Conservation (phyloP, 2,113 vertebrate genomes). For the Silurus glanis region DNA sequence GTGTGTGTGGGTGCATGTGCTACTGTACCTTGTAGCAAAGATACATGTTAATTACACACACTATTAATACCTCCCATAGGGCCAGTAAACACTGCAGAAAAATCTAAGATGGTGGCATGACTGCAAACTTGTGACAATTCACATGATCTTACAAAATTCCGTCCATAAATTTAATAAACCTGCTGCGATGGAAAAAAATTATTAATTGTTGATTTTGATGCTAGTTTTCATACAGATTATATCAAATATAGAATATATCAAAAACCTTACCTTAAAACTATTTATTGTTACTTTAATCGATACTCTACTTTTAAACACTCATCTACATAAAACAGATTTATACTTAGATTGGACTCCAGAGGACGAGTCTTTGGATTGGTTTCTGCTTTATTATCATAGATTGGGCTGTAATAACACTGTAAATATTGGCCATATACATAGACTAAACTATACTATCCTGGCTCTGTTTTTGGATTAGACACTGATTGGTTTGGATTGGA, state of each 20-base stretch:
- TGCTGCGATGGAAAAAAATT: background rate
- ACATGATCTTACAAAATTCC: background rate
- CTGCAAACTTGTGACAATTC: background rate
- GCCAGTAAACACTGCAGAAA: conserved; percentile 66
- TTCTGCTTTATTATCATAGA: background rate
- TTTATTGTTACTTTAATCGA: no score
- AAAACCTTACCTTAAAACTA: no score
- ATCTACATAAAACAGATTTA: background rate
- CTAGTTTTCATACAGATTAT: background rate
- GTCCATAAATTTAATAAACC: background rate
- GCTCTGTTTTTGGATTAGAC: background rate
- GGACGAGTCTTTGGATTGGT: background rate
- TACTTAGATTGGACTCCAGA: background rate
- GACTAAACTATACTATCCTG: background rate
- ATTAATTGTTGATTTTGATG: background rate
- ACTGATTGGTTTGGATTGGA: background rate
- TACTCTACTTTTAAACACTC: background rate
- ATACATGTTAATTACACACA: conserved; percentile 77
- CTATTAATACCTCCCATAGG: conserved; percentile 75
- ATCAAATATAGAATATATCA: no score
- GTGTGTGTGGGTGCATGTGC: conserved; percentile 57
- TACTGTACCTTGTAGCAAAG: conserved; percentile 59
- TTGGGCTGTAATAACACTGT: no score
- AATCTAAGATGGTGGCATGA: background rate
- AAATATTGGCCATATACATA: background rate